Conservation (phyloP, 2,113 vertebrate genomes). For the Cinclus mexicanus region DNA sequence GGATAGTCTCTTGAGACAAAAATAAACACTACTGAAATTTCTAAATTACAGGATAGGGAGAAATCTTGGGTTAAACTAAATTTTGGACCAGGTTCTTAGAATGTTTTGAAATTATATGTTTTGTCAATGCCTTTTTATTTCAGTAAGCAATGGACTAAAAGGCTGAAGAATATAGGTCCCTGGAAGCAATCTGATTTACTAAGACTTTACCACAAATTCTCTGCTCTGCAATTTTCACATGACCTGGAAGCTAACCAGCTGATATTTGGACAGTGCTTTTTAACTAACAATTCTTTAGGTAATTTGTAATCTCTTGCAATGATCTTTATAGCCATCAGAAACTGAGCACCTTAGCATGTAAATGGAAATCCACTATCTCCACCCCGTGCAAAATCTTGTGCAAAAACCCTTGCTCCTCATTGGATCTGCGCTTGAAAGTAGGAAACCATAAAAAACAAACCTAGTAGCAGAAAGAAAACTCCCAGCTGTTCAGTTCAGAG, state of each 20-base stretch:
- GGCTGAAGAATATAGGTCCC: not conserved
- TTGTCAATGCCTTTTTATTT: not conserved
- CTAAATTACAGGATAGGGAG: not conserved
- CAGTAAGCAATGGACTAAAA: not conserved
- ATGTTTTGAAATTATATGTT: not conserved
- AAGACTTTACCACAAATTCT: not conserved
- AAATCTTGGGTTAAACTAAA: not conserved
- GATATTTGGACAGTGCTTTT: not conserved
- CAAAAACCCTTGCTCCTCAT: not conserved
- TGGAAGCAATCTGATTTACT: not conserved
- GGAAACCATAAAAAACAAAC: not conserved
- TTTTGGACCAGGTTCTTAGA: not conserved
- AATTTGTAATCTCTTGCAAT: not conserved
- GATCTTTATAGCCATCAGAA: not conserved
- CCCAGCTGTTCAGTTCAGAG: not conserved
- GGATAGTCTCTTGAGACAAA: not conserved
- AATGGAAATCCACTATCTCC: not conserved
- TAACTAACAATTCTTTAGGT: not conserved
- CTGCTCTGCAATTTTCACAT: not conserved
- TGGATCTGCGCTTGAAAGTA: not conserved
- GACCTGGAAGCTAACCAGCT: not conserved
- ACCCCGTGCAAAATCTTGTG: not conserved
- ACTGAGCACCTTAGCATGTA: fast-evolving
- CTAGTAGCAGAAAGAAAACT: not conserved
- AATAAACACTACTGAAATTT: not conserved